These are phyloP conservation scores for Lepidothrix coronata DNA, from an alignment of 2,113 vertebrate genomes.

Conservation along the genomic window DNA sequence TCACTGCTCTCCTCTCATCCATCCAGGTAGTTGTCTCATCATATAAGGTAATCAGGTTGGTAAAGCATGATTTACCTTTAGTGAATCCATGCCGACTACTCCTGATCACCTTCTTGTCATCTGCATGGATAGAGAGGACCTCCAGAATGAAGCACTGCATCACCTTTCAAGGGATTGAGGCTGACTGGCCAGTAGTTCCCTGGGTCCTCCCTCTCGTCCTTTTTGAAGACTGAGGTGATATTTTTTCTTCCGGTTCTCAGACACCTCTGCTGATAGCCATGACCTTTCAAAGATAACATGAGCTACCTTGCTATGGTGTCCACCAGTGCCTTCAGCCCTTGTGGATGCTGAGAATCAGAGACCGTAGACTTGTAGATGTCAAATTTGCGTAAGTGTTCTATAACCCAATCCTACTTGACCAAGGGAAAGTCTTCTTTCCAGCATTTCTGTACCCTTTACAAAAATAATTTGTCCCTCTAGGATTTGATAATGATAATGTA, in stretches of 20 bases:
- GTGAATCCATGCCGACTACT: neutral
- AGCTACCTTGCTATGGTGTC: neutral
- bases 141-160: neutral
- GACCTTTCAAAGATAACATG: neutral
- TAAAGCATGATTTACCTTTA: neutral
- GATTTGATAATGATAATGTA: neutral
- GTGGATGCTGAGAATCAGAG: neutral
- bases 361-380: neutral
- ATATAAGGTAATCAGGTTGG: neutral
- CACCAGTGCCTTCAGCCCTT: neutral
- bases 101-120: too few relatives aligned
- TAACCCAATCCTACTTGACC: neutral
- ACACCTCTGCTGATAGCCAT: neutral
- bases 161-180: neutral
- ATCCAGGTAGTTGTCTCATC: neutral
- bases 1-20: neutral
- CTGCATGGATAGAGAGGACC: neutral
- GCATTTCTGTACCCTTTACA: neutral
- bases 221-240: fast-evolving
- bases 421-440: neutral
- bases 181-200: neutral
- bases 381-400: neutral
- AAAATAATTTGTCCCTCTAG: neutral
- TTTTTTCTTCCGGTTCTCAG: neutral
- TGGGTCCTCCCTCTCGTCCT: neutral